Evolutionary conservation across 2,888 invertebrate genomes (phyloP), one percentile per base, ranked within the genome.

Genomic region (Thymelicus sylvestris): DNA sequence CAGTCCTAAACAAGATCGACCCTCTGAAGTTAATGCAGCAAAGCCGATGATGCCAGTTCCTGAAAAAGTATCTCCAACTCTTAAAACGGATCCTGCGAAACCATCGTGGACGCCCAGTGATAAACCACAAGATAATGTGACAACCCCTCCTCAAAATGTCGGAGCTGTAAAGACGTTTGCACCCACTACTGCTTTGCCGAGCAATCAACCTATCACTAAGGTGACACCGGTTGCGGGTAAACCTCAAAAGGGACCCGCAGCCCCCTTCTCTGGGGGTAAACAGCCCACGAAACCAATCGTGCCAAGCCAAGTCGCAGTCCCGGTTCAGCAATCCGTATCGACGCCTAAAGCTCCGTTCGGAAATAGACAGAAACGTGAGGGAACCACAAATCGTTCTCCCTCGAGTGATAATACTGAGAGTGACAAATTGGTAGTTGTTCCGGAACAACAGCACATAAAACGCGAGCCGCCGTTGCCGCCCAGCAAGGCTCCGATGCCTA

Each of bases 401-500:
- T 88, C 90, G 0, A 88, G 79, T 71, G 93, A 92, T 48, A 85
- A 78, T 48, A 78, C 79, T 5, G 91, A 91, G 39, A 80, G 72
- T 68, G 79, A 79, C 31, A 92, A 87, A 67, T 85, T 80, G 74
- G 76, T 78, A 7, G 67, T 72, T 5, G 61, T 75, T 50, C 55
- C 67, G 6, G 88, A 92, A 41, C 70, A 65, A 31, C 70, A 65
- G 41, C 91, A 92, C 73, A 65, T 78, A 0, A 92, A 91, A 72
- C 89, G 90, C 19, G 90, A 89, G 71, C 87, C 92, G 64, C 87
- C 91, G 1, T 80, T 90, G 62, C 89, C 92, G 74, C 86, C 93
- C 6, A 93, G 93, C 80, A 93, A 93, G 76, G 92, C 89, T 2
- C 93, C 89, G 38, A 94, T 91, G 90, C 92, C 93, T 12, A 93